These are phyloP conservation scores for Cyprinodon brontotheroides DNA, from an alignment of 2,113 vertebrate genomes.

Conservation along the genomic window DNA sequence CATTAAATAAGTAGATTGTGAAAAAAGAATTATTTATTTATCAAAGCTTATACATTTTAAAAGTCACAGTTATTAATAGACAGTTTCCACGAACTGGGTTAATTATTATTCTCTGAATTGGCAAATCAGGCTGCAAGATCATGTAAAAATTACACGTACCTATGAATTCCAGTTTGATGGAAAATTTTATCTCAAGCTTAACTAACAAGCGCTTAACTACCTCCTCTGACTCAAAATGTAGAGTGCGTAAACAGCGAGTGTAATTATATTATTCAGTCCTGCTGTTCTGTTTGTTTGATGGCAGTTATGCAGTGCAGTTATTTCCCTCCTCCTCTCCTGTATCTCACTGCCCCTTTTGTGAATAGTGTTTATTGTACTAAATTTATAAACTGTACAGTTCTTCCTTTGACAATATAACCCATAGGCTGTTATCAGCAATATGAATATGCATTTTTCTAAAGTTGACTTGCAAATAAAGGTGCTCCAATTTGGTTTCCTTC, in stretches of 20 bases:
- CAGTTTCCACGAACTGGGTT: constrained; percentile 15
- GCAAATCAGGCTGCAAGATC: constrained; percentile 32
- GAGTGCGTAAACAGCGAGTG: constrained; percentile 24
- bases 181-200: constrained; percentile 25
- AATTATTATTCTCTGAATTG: constrained; percentile 30
- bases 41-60: not conserved
- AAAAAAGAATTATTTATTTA: not conserved
- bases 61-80: constrained; percentile 18
- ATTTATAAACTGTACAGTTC: constrained; percentile 81
- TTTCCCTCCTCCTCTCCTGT: constrained; percentile 31
- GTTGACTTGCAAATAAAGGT: constrained; percentile 64
- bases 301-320: constrained; percentile 42
- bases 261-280: constrained; percentile 22
- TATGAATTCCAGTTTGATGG: constrained; percentile 33
- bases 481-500: constrained; percentile 10
- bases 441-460: constrained; percentile 63
- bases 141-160: constrained; percentile 17
- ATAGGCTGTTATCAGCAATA: constrained; percentile 61
- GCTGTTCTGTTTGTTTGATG: constrained; percentile 23
- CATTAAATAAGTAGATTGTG: not conserved
- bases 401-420: constrained; percentile 65
- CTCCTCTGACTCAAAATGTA: constrained; percentile 43
- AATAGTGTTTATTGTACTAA: constrained; percentile 71
- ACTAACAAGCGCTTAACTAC: constrained; percentile 24
- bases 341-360: constrained; percentile 54